A percentile compares a stretch with the other conserved stretches of the same genome.
Conservation (phyloP, 2,888 invertebrate genomes). For the Patella ulyssiponensis region DNA sequence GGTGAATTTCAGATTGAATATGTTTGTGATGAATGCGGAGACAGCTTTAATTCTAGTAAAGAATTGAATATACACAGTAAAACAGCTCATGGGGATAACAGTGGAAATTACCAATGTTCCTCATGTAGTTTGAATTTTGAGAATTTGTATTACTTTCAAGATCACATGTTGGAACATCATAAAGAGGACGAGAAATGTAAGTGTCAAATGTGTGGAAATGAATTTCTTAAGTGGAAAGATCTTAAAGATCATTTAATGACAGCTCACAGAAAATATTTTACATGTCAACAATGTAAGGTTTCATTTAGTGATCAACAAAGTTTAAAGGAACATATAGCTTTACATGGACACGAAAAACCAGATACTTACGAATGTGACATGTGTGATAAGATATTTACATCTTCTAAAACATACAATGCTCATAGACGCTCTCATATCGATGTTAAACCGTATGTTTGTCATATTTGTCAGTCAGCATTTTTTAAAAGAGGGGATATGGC, state of each 20-base stretch:
- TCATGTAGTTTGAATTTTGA: conserved; percentile 27
- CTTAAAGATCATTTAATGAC: conserved; percentile 38
- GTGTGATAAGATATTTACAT: conserved; percentile 44
- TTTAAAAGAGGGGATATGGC: conserved; percentile 58
- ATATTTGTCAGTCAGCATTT: conserved; percentile 48
- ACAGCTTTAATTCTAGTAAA: conserved; percentile 32
- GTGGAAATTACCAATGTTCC: conserved; percentile 25
- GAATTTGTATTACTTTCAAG: conserved; percentile 26
- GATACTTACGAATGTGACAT: conserved; percentile 40
- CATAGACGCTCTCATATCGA: conserved; percentile 53
- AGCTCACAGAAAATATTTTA: conserved; percentile 34
- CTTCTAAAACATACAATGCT: conserved; percentile 45
- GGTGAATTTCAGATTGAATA: not conserved
- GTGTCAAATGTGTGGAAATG: conserved; percentile 36
- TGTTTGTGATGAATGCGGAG: conserved; percentile 32
- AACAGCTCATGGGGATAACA: conserved; percentile 28
- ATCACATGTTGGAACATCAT: conserved; percentile 28
- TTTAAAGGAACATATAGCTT: conserved; percentile 38
- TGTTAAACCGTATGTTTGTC: conserved; percentile 47
- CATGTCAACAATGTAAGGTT: conserved; percentile 40
- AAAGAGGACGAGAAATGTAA: not conserved
- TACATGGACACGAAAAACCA: conserved; percentile 35
- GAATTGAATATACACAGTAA: conserved; percentile 35
- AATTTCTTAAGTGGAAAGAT: conserved; percentile 34
- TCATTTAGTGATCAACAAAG: conserved; percentile 35